Conservation (phyloP, 2,113 vertebrate species). For the Rhizomys pruinosus region DNA sequence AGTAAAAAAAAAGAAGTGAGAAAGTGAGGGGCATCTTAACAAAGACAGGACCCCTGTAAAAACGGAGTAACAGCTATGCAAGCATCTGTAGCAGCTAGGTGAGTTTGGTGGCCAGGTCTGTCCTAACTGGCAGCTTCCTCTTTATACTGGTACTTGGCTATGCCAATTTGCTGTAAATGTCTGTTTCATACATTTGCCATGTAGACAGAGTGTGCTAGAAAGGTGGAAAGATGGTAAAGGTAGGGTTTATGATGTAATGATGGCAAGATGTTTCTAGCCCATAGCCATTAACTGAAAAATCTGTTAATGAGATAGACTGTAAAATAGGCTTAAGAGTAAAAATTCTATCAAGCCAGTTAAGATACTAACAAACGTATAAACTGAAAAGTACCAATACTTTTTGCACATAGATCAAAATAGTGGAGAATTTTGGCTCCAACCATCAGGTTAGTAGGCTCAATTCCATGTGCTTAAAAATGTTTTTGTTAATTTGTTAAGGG, state of each 20-base stretch:
- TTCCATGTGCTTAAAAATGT: slow-evolving; percentile 88
- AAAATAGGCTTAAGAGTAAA: slow-evolving; percentile 31
- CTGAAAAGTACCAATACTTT: slow-evolving; percentile 88
- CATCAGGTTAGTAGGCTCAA: slow-evolving; percentile 82
- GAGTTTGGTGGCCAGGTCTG: slow-evolving; percentile 46
- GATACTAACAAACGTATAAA: slow-evolving; percentile 53
- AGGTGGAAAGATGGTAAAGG: not conserved
- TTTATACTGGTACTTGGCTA: not conserved
- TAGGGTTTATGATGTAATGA: slow-evolving; percentile 17
- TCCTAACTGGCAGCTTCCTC: slow-evolving; percentile 17
- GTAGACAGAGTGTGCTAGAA: slow-evolving; percentile 60
- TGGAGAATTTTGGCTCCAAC: slow-evolving; percentile 74
- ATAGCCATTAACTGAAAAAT: not conserved
- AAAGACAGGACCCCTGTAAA: slow-evolving; percentile 58
- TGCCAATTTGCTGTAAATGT: slow-evolving; percentile 52
- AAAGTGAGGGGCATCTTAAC: not conserved
- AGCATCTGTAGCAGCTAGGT: slow-evolving; percentile 56
- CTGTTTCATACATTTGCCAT: not conserved
- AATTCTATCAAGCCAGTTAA: slow-evolving; percentile 31
- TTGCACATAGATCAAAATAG: slow-evolving; percentile 80
- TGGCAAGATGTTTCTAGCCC: slow-evolving; percentile 17
- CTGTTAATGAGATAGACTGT: not conserved
- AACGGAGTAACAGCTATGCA: slow-evolving; percentile 66
- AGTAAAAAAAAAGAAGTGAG: slow-evolving; percentile 27
- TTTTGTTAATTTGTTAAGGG: slow-evolving; percentile 75